Evolutionary conservation across 2,888 invertebrate genomes (phyloP), one percentile per base, ranked within the genome.

Genomic region (Phrixothrix hirtus): DNA sequence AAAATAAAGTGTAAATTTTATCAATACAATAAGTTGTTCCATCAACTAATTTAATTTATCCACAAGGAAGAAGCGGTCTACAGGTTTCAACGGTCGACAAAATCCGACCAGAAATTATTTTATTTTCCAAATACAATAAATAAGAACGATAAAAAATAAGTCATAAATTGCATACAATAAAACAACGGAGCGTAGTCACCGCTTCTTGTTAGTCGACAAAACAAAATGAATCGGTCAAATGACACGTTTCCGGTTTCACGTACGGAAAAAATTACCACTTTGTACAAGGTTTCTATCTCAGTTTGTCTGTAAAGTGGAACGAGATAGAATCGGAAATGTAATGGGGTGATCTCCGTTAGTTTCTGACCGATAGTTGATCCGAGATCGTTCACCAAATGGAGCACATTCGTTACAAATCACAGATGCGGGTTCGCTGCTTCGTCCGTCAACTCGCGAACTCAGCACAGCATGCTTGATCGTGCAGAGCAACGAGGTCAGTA

Each of bases 331-430:
- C 36, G 11, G 16, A 39, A 48, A 17, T 49, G 55, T 60, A 54
- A 57, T 51, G 56, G 47, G 51, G 51, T 58, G 57, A 56, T 60
- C 57, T 48, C 57, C 48, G 60, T 57, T 58, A 58, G 58, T 57
- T 52, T 55, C 60, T 59, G 61, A 58, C 61, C 62, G 61, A 59
- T 59, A 62, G 59, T 59, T 57, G 60, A 60, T 59, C 55, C 53
- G 42, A 49, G 57, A 52, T 58, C 56, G 58, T 59, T 64, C 60
- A 26, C 58, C 58, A 66, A 68, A 67, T 67, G 61, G 62, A 53
- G 55, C 63, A 59, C 62, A 63, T 65, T 67, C 59, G 63, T 65
- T 64, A 61, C 64, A 63, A 64, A 66, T 68, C 66, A 62, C 59
- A 51, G 60, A 58, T 56, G 52, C 51, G 58, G 58, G 49, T 45